Evolutionary conservation across 2,113 vertebrate genomes (phyloP).

Genomic region (Electrona antarctica): DNA sequence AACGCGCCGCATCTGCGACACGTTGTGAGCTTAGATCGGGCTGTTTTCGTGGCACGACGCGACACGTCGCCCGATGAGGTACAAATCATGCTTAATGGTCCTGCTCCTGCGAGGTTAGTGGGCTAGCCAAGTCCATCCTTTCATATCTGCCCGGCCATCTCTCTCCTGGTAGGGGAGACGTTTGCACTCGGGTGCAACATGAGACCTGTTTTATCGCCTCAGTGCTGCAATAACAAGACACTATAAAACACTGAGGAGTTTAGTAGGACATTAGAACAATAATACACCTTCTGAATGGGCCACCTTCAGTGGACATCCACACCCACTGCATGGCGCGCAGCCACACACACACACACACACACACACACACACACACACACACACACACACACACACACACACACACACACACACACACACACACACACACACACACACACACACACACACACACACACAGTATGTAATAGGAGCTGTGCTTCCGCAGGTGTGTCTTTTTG

Average conservation of each 20-base stretch:
- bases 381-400: neutral
- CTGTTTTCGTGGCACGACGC: too few relatives aligned
- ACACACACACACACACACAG: too few relatives aligned
- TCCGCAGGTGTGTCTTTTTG: too few relatives aligned
- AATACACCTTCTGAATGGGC: too few relatives aligned
- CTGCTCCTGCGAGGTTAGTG: conserved; percentile 28
- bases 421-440: neutral
- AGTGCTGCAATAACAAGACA: conserved; percentile 15
- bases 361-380: neutral
- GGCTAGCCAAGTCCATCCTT: conserved; percentile 42
- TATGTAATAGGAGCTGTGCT: too few relatives aligned
- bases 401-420: neutral
- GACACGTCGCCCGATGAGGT: too few relatives aligned
- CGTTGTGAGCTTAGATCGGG: too few relatives aligned
- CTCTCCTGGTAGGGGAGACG: conserved; percentile 50
- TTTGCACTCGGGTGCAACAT: conserved; percentile 27
- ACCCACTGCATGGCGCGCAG: neutral
- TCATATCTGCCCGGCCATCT: conserved; percentile 46
- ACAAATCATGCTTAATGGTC: too few relatives aligned
- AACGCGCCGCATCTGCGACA: too few relatives aligned
- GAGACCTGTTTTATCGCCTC: conserved; percentile 53
- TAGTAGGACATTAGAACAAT: conserved; percentile 29
- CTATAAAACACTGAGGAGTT: conserved; percentile 52
- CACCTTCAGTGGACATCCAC: neutral
- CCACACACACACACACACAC: too few relatives aligned